Conservation (phyloP, 1,140 invertebrate genomes). For the Achatina immaculata region DNA sequence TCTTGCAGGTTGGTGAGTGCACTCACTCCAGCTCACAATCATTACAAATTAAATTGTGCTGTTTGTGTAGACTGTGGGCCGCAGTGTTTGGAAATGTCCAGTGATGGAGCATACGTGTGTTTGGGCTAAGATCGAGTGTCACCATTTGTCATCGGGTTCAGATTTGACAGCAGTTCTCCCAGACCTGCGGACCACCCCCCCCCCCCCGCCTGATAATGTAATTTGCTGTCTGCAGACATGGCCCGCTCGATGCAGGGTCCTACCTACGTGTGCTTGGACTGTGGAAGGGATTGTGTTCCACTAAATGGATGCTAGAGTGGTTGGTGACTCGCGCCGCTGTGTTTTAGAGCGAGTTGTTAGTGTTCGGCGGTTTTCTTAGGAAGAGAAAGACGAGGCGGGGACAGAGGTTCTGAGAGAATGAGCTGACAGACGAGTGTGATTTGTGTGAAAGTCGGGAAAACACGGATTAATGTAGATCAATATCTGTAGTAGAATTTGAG, state of each 20-base stretch:
- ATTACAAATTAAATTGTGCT: slow-evolving; percentile 26
- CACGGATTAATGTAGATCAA: too few relatives aligned
- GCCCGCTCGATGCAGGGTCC: neutral
- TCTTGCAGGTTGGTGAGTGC: neutral
- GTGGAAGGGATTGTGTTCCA: neutral
- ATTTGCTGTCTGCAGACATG: slow-evolving; percentile 5
- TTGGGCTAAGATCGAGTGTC: slow-evolving; percentile 16
- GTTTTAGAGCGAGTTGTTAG: too few relatives aligned
- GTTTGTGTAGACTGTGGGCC: neutral
- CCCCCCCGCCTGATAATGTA: neutral
- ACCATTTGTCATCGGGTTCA: slow-evolving; percentile 22
- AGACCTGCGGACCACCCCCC: slow-evolving; percentile 1
- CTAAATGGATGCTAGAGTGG: too few relatives aligned
- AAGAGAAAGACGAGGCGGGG: too few relatives aligned
- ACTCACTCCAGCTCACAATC: neutral
- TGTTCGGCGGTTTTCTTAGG: too few relatives aligned
- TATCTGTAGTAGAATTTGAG: too few relatives aligned
- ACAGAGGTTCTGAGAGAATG: too few relatives aligned
- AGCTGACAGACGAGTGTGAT: too few relatives aligned
- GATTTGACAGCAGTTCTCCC: slow-evolving; percentile 23
- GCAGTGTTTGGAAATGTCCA: neutral
- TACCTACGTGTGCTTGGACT: slow-evolving; percentile 10
- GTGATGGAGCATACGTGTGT: neutral
- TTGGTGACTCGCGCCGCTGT: too few relatives aligned
- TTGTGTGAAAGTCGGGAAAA: too few relatives aligned